Conservation (phyloP, 2,797 vertebrate genomes). For the Gila robusta region DNA sequence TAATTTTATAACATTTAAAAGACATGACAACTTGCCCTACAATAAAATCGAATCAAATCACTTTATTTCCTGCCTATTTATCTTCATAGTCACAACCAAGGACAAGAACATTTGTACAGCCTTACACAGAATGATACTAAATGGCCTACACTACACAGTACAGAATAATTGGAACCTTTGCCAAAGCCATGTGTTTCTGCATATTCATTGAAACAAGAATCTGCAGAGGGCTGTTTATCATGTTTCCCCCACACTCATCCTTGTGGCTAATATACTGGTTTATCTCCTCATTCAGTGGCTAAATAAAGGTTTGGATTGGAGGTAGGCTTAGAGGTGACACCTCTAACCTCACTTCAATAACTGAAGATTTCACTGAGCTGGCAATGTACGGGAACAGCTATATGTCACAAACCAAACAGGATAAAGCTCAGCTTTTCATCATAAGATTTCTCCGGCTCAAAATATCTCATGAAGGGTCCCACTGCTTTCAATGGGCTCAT, state of each 20-base stretch:
- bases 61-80: neutral
- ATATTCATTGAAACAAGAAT: slow-evolving; percentile 21
- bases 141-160: slow-evolving; percentile 10
- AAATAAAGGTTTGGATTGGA: neutral
- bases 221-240: neutral
- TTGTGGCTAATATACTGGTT: neutral
- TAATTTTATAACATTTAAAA: neutral
- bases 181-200: slow-evolving; percentile 18
- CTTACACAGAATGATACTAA: slow-evolving; percentile 11
- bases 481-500: neutral
- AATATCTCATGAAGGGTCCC: neutral
- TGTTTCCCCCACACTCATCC: neutral
- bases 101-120: neutral
- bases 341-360: slow-evolving; percentile 15
- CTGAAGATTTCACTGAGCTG: slow-evolving; percentile 6
- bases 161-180: neutral
- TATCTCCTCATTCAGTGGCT: neutral
- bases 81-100: neutral
- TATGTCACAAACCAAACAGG: slow-evolving; percentile 5
- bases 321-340: slow-evolving; percentile 10
- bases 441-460: neutral
- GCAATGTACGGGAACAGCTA: neutral
- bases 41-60: neutral
- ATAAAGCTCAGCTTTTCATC: slow-evolving; percentile 9
- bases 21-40: neutral